Evolutionary conservation across 2,797 vertebrate species (phyloP), one percentile per base, ranked within the genome.

Genomic region (Anisognathus igniventris): DNA sequence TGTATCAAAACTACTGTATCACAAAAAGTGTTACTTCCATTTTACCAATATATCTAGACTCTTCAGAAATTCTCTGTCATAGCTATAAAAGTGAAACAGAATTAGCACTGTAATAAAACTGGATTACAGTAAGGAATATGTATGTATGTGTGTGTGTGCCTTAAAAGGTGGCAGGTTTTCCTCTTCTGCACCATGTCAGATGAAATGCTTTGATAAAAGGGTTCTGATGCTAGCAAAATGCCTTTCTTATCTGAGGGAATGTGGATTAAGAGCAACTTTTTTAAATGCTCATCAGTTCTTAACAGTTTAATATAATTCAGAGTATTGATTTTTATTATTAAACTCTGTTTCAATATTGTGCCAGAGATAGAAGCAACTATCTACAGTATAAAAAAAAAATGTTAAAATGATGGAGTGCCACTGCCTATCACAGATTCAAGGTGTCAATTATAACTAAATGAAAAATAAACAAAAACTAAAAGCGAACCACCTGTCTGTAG

Each of bases 291-390:
- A 68, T 85, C 31, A 70, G 30, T 65, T 85, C 54, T 58, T 81
- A 61, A 45, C 7, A 50, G 5, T 75, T 88, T 79, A 82, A 82
- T 60, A 39, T 67, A 91, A 79, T 86, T 86, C n/a, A 62, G n/a
- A 65, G 7, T 75, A 94, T 66, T 90, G 78, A 78, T 67, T 92
- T 88, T 72, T 82, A 42, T 93, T 71, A 91, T 74, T 87, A 78
- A 91, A 78, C 35, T 76, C 35, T 35, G 11, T 68, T 70, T 50
- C 39, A 85, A 89, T 92, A 87, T 50, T 67, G 31, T 74, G 24
- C 31, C 35, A 73, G 47, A 89, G 53, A 68, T 14, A 81, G 64
- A 79, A 74, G 66, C 14, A 66, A 71, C 12, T 30, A 44, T 8
- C 30, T 88, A 33, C 30, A 84, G 30, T 65, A 84, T 64, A 78